Evolutionary conservation across 2,113 vertebrate species (phyloP).

Genomic region (Regulus satrapa): DNA sequence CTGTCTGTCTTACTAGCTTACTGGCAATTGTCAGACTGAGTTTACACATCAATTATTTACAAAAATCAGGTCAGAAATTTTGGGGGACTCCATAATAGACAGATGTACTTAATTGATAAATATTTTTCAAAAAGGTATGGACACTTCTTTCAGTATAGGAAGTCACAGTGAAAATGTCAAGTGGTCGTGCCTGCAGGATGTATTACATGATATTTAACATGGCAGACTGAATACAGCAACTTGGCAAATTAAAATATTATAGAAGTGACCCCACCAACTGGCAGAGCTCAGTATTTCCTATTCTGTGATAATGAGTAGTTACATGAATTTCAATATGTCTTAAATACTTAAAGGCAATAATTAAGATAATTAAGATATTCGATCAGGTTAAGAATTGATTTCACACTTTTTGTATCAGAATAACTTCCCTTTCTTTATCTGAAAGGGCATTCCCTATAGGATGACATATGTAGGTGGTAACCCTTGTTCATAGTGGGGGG

Average conservation of each 20-base stretch:
- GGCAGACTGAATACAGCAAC: neutral
- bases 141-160: neutral
- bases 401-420: neutral
- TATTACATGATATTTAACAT: neutral
- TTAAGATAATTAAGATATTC: neutral
- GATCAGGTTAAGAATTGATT: neutral
- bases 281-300: neutral
- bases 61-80: neutral
- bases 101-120: neutral
- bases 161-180: neutral
- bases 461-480: neutral
- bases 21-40: neutral
- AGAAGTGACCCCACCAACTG: neutral
- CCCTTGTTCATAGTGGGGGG: accelerated
- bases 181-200: neutral
- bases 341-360: neutral
- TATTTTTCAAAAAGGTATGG: neutral
- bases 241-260: neutral
- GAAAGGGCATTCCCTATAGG: neutral
- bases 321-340: neutral
- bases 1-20: slow-evolving; percentile 8
- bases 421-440: neutral
- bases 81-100: neutral
- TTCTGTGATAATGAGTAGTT: neutral
- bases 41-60: neutral